A percentile compares a stretch with the other conserved stretches of the same genome.
phyloP scores from a whole-genome alignment of 1,140 invertebrate species.

The Megalopta genalis region DNA sequence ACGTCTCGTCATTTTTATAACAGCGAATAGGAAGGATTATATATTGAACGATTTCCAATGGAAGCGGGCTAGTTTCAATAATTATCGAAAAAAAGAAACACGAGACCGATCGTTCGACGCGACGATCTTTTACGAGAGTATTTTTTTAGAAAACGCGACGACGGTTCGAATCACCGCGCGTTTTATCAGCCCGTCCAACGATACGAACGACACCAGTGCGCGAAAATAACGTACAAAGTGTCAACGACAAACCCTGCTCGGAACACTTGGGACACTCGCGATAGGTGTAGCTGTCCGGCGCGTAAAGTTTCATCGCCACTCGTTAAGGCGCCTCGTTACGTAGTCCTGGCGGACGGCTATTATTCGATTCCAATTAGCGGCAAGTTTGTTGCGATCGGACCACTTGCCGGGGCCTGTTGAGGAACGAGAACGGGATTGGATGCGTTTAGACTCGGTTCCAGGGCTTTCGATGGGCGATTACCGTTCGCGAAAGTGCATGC shows the following conservation, averaged over 20 bases:
- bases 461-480: background rate
- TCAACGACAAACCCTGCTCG: background rate
- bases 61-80: too few relatives aligned
- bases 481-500: too few relatives aligned
- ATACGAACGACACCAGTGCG: too few relatives aligned
- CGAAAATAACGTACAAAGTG: background rate
- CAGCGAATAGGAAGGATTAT: too few relatives aligned
- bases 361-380: constrained; percentile 19
- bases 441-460: background rate
- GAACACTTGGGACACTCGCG: background rate
- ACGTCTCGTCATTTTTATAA: too few relatives aligned
- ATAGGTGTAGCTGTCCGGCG: background rate
- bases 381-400: background rate
- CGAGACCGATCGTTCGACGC: too few relatives aligned
- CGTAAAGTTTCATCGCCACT: constrained; percentile 7
- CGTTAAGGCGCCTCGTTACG: constrained; percentile 2
- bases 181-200: too few relatives aligned
- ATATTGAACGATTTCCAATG: too few relatives aligned
- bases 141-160: too few relatives aligned
- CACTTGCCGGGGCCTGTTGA: background rate
- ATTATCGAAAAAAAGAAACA: too few relatives aligned
- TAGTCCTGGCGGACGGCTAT: background rate
- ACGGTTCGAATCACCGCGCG: too few relatives aligned
- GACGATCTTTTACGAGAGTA: too few relatives aligned
- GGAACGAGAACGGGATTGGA: background rate